Evolutionary conservation across 2,797 vertebrate species (phyloP).

Genomic region (Alca torda): DNA sequence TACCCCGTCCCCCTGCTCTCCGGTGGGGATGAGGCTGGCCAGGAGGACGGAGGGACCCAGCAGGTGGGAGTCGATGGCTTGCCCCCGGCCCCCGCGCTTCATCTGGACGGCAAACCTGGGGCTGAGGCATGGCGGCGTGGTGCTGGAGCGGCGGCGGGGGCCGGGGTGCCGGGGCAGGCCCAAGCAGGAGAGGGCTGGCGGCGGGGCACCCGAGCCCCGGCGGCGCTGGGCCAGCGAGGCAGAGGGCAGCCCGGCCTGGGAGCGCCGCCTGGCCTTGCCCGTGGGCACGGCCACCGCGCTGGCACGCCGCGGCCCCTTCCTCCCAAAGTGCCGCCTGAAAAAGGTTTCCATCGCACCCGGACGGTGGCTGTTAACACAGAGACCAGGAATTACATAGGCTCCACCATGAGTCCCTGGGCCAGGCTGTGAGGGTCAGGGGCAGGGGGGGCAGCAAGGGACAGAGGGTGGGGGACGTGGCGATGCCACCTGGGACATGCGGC

Average conservation of each 20-base stretch:
- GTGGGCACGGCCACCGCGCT: conserved; percentile 75
- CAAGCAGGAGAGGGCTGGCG: conserved; percentile 69
- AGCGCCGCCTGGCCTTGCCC: conserved; percentile 86
- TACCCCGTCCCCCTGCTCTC: not conserved
- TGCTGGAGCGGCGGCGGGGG: conserved; percentile 83
- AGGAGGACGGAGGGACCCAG: conserved; percentile 80
- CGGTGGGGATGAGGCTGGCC: conserved; percentile 79
- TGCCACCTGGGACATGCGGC: accelerated
- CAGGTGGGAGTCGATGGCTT: conserved; percentile 74
- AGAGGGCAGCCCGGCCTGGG: conserved; percentile 84
- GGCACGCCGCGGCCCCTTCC: conserved; percentile 62
- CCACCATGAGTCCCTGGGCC: not conserved
- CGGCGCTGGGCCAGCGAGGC: conserved; percentile 75
- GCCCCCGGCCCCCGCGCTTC: not conserved
- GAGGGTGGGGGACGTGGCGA: not conserved
- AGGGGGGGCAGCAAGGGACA: not conserved
- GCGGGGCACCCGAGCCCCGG: conserved; percentile 74
- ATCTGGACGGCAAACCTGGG: conserved; percentile 80
- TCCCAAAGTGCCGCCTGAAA: conserved; percentile 85
- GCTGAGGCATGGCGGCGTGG: conserved; percentile 78
- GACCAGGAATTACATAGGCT: conserved; percentile 61
- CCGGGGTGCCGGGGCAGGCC: not conserved
- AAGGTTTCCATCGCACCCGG: conserved; percentile 84
- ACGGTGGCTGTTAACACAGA: conserved; percentile 78
- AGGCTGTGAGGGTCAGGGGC: not conserved